Base-by-base conservation (phyloP, 2,888 invertebrate genomes). In the Ectemnius continuus region DNA sequence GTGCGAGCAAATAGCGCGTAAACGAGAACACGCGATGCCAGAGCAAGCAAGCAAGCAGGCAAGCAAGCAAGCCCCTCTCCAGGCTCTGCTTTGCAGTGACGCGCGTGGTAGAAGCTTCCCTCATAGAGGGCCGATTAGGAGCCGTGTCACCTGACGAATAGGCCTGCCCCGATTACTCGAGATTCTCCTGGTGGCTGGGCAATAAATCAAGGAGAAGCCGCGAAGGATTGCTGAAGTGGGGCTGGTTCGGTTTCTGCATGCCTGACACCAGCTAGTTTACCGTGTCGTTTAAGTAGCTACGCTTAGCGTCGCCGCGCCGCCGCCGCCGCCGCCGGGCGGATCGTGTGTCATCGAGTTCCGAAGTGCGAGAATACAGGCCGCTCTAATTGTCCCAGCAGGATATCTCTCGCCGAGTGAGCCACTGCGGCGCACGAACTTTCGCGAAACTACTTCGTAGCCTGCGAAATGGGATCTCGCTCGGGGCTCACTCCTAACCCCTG, bases 331-430 rank as follows among this genome's bases (percentile, higher is more conserved):
- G 63, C 56, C 36, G 36, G 36, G 36, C 36, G 36, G 36, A 36
- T 36, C 36, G 36, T 36, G 36, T 20, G 47, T 52, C 52, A 52
- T 64, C 48, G 26, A 64, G 63, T 64, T 64, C 26, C 63, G 52
- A 64, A 64, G 63, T 64, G 47, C 63, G 23, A 64, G 63, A 56
- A 64, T 64, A 64, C 52, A 52, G 36, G 59, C 59, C 16, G 20
- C 23, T 26, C 62, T 20, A 16, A 62, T 20, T 62, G 46, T 47
- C 20, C 45, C 36, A 36, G 8, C 11, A 36, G 36, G 36, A 36
- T 36, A 36, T 36, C 36, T 59, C 26, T 11, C 36, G 5, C 36
- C 36, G 36, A 11, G 6, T 36, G 36, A 36, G 36, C 36, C 36
- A 36, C 36, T 36, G 36, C 36, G 36, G 36, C 36, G 36, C 36